Evolutionary conservation across 2,797 vertebrate genomes (phyloP).

Genomic region (Loris lydekkerianus): DNA sequence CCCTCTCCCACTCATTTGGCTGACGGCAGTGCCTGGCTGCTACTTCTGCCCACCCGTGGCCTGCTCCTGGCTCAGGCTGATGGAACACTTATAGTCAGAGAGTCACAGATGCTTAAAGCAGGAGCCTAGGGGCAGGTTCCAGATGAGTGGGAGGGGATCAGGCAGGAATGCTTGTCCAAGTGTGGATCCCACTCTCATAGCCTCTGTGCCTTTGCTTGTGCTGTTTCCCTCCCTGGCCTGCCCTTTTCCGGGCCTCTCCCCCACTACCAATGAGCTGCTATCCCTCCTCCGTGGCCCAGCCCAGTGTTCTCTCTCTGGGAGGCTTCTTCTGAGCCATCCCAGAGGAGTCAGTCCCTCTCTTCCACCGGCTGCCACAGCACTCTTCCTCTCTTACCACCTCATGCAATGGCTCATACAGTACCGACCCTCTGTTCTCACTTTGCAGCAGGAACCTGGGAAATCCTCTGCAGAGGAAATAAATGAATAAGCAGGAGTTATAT

Average conservation of each 20-base stretch:
- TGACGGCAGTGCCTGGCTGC: background rate
- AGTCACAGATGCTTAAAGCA: background rate
- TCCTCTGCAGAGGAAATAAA: background rate
- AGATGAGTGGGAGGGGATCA: accelerated
- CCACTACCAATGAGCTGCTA: background rate
- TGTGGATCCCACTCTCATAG: background rate
- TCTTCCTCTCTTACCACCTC: background rate
- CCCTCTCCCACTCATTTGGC: background rate
- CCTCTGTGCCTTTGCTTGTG: background rate
- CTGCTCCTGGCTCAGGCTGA: background rate
- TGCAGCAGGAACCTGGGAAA: background rate
- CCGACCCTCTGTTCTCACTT: background rate
- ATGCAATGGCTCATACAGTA: background rate
- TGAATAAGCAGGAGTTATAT: background rate
- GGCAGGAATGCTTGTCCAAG: background rate
- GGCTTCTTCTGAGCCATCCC: background rate
- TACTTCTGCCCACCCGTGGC: background rate
- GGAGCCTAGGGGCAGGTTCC: background rate
- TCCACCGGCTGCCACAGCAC: accelerated
- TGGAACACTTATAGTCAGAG: background rate
- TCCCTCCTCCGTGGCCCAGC: background rate
- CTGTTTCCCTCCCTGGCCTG: background rate
- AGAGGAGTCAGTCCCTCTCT: background rate
- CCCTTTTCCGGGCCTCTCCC: background rate
- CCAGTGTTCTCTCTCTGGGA: background rate